Evolutionary conservation across 2,888 invertebrate genomes (phyloP).

Genomic region (Elgonia sp.): DNA sequence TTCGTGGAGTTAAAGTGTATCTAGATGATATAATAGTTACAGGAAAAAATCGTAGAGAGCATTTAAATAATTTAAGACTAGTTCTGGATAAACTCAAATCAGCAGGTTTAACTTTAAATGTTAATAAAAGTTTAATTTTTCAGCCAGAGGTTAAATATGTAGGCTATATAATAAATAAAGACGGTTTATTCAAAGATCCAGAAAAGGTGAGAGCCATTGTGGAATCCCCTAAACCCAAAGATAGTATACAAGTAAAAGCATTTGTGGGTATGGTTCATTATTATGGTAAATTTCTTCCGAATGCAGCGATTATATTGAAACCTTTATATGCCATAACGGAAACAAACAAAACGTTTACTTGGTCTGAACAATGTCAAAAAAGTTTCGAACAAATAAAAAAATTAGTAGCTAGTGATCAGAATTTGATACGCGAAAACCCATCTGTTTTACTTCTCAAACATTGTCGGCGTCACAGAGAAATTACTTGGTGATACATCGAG

Average conservation of each 20-base stretch:
- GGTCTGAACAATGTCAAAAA: conserved; percentile 31
- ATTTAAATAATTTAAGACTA: conserved; percentile 77
- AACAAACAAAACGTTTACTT: conserved; percentile 1
- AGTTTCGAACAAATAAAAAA: conserved; percentile 39
- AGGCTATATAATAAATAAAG: conserved; percentile 76
- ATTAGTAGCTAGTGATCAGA: conserved; percentile 12
- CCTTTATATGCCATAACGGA: conserved; percentile 29
- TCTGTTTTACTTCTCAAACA: conserved; percentile 80
- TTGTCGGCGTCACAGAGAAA: conserved; percentile 81
- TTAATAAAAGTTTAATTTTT: conserved; percentile 82
- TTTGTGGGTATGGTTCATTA: conserved; percentile 59
- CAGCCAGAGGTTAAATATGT: conserved; percentile 82
- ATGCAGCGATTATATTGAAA: neutral
- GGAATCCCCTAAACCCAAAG: conserved; percentile 9
- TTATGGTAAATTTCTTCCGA: conserved; percentile 58
- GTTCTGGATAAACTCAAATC: conserved; percentile 79
- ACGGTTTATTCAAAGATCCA: conserved; percentile 60
- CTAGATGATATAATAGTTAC: conserved; percentile 82
- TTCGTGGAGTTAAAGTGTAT: conserved; percentile 72
- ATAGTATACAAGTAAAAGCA: conserved; percentile 45
- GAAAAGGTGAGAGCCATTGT: conserved; percentile 70
- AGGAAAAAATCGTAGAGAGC: conserved; percentile 75
- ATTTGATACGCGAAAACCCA: conserved; percentile 77
- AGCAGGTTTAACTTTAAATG: conserved; percentile 79
- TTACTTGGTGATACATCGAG: conserved; percentile 69